Evolutionary conservation across 2,888 invertebrate genomes (phyloP).

Genomic region (Microctonus aethiopoides): DNA sequence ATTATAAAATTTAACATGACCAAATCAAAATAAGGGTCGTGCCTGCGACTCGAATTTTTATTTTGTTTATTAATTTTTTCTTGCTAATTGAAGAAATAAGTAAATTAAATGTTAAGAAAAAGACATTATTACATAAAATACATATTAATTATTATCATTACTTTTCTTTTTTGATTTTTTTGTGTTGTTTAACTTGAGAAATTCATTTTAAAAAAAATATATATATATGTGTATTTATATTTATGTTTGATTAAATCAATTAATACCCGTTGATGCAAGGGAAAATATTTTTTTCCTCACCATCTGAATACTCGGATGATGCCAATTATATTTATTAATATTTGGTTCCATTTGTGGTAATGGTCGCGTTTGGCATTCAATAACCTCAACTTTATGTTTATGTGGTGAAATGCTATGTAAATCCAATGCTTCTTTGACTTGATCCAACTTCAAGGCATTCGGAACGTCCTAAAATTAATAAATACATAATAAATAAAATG

Average conservation of each 20-base stretch:
- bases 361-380: slow-evolving; percentile 59
- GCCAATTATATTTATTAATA: slow-evolving; percentile 45
- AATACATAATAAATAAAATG: slow-evolving; percentile 1
- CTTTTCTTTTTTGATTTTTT: not conserved
- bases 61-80: too few species aligned
- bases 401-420: slow-evolving; percentile 61
- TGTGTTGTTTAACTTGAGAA: not conserved
- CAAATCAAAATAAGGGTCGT: too few species aligned
- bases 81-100: too few species aligned
- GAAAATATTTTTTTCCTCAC: slow-evolving; percentile 57
- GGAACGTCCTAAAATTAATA: slow-evolving; percentile 55
- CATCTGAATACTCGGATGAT: slow-evolving; percentile 52
- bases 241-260: slow-evolving; percentile 13
- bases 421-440: slow-evolving; percentile 63
- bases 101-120: too few species aligned
- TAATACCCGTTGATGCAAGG: slow-evolving; percentile 48
- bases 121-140: too few species aligned
- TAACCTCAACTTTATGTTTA: slow-evolving; percentile 62
- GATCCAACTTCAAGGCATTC: slow-evolving; percentile 56
- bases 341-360: slow-evolving; percentile 43
- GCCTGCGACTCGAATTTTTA: too few species aligned
- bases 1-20: too few species aligned
- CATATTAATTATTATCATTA: not conserved
- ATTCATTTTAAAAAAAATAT: slow-evolving; percentile 9
- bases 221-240: not conserved